Conservation (phyloP, 2,888 invertebrate genomes). For the Tolmerus cingulatus region DNA sequence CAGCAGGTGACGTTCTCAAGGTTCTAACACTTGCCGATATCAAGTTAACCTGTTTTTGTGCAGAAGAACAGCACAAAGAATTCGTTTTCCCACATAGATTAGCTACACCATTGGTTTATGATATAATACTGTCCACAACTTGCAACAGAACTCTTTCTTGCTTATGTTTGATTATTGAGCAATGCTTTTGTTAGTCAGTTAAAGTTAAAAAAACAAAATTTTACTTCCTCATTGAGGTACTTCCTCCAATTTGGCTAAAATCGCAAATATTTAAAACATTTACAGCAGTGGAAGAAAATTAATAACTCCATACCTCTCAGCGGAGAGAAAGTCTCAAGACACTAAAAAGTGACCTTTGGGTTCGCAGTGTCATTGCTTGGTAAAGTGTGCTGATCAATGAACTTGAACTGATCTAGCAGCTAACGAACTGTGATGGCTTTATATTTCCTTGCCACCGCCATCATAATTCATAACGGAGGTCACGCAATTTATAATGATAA, state of each 20-base stretch:
- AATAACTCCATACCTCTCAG: background rate
- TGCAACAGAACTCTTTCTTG: background rate
- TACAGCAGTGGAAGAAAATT: background rate
- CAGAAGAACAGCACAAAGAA: background rate
- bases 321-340: background rate
- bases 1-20: background rate
- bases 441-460: background rate
- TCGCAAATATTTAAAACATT: background rate
- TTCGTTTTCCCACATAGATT: background rate
- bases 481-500: background rate
- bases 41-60: background rate
- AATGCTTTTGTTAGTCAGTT: background rate
- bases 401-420: constrained; percentile 7
- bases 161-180: background rate
- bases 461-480: background rate
- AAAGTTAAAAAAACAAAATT: background rate
- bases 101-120: background rate
- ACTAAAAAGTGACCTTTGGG: background rate
- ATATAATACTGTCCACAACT: no score
- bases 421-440: background rate
- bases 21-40: background rate
- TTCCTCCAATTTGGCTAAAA: background rate
- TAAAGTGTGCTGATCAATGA: background rate
- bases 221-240: background rate
- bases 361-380: background rate